These are phyloP conservation scores for Oenanthe melanoleuca DNA, from an alignment of 2,113 vertebrate genomes.

Conservation along the genomic window DNA sequence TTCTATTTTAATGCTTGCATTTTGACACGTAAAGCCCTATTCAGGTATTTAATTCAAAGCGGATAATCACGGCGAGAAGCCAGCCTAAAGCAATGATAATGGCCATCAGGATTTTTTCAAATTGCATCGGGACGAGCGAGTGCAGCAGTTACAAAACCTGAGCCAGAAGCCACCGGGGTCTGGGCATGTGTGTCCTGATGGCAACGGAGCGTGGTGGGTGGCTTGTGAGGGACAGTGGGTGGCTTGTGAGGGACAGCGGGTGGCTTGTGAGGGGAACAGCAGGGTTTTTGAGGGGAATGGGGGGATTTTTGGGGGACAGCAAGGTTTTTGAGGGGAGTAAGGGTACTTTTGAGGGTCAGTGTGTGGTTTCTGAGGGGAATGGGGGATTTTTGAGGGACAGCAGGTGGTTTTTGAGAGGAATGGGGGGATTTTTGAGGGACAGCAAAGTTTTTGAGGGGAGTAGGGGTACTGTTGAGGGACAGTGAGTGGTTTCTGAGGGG, in stretches of 20 bases:
- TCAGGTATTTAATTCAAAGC: not conserved
- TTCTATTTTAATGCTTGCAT: not conserved
- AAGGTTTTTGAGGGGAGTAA: too few relatives aligned
- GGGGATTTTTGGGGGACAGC: too few relatives aligned
- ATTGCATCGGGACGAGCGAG: accelerated
- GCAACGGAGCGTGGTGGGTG: accelerated
- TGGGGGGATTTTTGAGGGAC: not conserved
- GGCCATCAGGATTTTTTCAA: not conserved
- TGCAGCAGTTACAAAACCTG: accelerated
- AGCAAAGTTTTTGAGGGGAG: accelerated
- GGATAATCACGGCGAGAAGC: not conserved
- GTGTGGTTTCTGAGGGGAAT: too few relatives aligned
- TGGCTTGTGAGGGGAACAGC: not conserved
- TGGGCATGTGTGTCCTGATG: accelerated
- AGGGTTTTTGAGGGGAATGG: not conserved
- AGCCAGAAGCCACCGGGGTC: not conserved
- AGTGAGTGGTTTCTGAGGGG: not conserved
- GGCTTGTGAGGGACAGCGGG: not conserved
- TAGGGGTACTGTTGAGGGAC: not conserved
- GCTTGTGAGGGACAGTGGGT: not conserved
- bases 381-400: not conserved
- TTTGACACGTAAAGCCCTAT: not conserved
- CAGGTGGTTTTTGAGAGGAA: not conserved
- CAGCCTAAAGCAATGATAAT: not conserved
- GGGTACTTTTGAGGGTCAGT: too few relatives aligned